Evolutionary conservation across 1,140 invertebrate genomes (phyloP), one percentile per base, ranked within the genome.

Genomic region (Pinna nobilis): DNA sequence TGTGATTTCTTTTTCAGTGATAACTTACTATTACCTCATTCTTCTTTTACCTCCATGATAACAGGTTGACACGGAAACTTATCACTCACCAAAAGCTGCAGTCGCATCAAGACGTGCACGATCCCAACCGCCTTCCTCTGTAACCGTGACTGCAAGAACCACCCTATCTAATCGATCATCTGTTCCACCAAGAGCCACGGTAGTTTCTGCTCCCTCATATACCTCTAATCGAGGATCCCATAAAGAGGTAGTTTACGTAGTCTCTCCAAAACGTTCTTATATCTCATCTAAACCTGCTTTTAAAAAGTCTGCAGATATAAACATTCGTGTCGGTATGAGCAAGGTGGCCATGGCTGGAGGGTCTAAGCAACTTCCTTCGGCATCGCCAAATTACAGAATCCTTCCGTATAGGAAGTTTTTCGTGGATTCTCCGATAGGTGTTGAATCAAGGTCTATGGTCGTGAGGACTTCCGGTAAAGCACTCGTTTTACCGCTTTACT

Each of bases 51-150:
- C 71, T 71, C 49, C 67, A 51, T 73, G 71, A 69, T 67, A 51
- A 79, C 78, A 79, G 78, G 78, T 79, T 35, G 68, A 76, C 33
- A 69, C 78, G 39, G 78, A 79, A 71, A 71, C 69, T 67, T 74
- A 72, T 76, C 60, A 71, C 49, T 68, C 68, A 59, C 78, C 78
- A 57, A 70, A 70, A 66, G 66, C 74, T 37, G 72, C 74, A 33
- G 78, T 79, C 41, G 74, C 71, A 39, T 64, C 74, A 37, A 72
- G 70, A 28, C 74, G 78, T 66, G 70, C 71, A 67, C 65, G 65
- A 61, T 67, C 64, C 39, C 70, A 69, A 18, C 59, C 59, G n/a
- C 59, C 59, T 66, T 47, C 70, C 28, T 57, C 59, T 44, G 15
- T 20, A 37, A 28, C 39, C 30, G 20, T 47, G 44, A 60, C 59